Base-by-base conservation (phyloP, 2,113 vertebrate species). In the Emydura subglobosa region DNA sequence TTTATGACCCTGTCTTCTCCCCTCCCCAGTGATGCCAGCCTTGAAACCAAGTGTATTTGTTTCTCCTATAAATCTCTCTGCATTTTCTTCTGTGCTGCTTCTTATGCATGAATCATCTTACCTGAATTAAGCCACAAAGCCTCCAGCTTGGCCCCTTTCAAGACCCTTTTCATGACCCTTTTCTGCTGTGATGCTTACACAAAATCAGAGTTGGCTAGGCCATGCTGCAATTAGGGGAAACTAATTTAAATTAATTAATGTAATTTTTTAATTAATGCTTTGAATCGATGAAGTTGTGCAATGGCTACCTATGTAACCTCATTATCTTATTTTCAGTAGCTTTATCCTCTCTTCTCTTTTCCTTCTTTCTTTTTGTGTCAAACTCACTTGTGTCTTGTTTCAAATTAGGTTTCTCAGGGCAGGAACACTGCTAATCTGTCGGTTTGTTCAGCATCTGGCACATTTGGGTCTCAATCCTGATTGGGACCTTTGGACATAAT, bases 231-330 rank as follows among this genome's bases (percentile, higher is more conserved):
- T 93, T 87, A 89, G 7, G 59, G 54, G 94, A 29, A 91, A 27
- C 2, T 95, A 92, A 89, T 94, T 96, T 90, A 92, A 96, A 97
- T 93, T 94, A 94, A 94, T 94, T 94, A 94, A 96, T 96, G 74
- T 91, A 91, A 53, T 53, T 53, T 17, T 53, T 96, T 94, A 93
- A 96, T 96, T 93, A 96, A 94, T 87, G n/a, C 90, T 90, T 95
- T 94, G 76, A 68, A 96, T 89, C 68, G 68, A 90, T 89, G 79
- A 83, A 34, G n/a, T 91, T 93, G 54, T 95, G n/a, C 94, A 93
- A 94, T 59, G 50, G 21, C 88, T 97, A 86, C 68, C 82, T 94
- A 90, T 96, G 92, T 95, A 97, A 92, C 76, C 84, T 97, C 82
- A 95, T 96, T 93, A 93, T 92, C 82, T 91, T 96, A 93, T 95